Evolutionary conservation across 2,888 invertebrate species (phyloP).

Genomic region (Drosophila monieri): DNA sequence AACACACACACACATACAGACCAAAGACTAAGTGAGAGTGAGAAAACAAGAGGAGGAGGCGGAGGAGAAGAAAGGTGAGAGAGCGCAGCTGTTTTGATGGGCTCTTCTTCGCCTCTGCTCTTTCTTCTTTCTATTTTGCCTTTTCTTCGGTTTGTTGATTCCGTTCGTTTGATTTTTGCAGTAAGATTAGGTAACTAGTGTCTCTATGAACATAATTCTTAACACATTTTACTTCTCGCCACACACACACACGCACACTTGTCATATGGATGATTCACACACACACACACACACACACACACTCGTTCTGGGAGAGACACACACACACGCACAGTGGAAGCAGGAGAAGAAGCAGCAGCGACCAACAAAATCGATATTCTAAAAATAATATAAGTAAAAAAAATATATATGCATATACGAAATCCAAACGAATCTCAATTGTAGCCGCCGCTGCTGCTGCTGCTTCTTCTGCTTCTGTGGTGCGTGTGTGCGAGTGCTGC

Average conservation of each 20-base stretch:
- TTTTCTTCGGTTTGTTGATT: slow-evolving; percentile 56
- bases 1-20: slow-evolving; percentile 45
- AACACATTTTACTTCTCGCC: slow-evolving; percentile 64
- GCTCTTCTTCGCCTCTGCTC: slow-evolving; percentile 27
- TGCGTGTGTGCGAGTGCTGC: slow-evolving; percentile 5
- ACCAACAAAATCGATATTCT: slow-evolving; percentile 80
- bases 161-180: slow-evolving; percentile 58
- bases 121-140: slow-evolving; percentile 7
- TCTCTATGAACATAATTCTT: slow-evolving; percentile 73
- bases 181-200: slow-evolving; percentile 73
- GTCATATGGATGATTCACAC: slow-evolving; percentile 25
- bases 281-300: slow-evolving; percentile 23
- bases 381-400: slow-evolving; percentile 80
- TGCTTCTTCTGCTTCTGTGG: slow-evolving; percentile 3
- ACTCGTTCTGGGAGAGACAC: slow-evolving; percentile 39
- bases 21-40: slow-evolving; percentile 16
- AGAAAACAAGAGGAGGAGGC: slow-evolving; percentile 57
- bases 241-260: slow-evolving; percentile 34
- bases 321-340: slow-evolving; percentile 26
- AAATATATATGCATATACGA: slow-evolving; percentile 63
- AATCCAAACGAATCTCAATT: slow-evolving; percentile 70
- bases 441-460: slow-evolving; percentile 49
- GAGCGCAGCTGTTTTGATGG: slow-evolving; percentile 66
- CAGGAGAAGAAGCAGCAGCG: slow-evolving; percentile 33
- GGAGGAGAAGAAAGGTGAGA: slow-evolving; percentile 64